Percentiles rank a stretch among this genome's conserved stretches.
Evolutionary conservation across 2,797 vertebrate species (phyloP).

Genomic region (Pseudochromis fuscus): DNA sequence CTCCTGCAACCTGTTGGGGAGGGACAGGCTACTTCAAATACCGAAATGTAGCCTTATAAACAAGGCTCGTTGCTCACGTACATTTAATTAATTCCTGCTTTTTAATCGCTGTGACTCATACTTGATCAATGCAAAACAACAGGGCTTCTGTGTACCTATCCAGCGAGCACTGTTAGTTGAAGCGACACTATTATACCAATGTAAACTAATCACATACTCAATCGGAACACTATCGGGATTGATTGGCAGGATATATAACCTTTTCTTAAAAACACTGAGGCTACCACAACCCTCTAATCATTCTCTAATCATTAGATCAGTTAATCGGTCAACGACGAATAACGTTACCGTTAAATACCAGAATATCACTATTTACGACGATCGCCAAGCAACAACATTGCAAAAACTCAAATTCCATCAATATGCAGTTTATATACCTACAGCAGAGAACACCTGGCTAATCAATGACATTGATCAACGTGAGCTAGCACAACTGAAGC

Average conservation of each 20-base stretch:
- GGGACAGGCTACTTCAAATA: slow-evolving; percentile 47
- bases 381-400: background rate
- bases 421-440: rapidly evolving
- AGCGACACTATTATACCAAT: background rate
- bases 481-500: background rate
- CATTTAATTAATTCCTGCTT: too few relatives aligned
- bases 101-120: background rate
- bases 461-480: background rate
- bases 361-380: too few relatives aligned
- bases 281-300: too few relatives aligned
- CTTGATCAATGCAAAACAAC: background rate
- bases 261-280: too few relatives aligned
- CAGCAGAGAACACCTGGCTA: rapidly evolving
- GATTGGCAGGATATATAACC: rapidly evolving
- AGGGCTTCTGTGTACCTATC: background rate
- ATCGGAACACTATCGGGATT: background rate
- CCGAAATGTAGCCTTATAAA: background rate
- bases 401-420: background rate
- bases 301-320: too few relatives aligned
- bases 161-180: background rate
- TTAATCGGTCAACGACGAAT: background rate
- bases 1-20: slow-evolving; percentile 68
- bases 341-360: background rate
- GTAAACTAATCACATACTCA: background rate
- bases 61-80: background rate